Conservation (phyloP, 2,797 vertebrate genomes). For the Graptemys geographica region DNA sequence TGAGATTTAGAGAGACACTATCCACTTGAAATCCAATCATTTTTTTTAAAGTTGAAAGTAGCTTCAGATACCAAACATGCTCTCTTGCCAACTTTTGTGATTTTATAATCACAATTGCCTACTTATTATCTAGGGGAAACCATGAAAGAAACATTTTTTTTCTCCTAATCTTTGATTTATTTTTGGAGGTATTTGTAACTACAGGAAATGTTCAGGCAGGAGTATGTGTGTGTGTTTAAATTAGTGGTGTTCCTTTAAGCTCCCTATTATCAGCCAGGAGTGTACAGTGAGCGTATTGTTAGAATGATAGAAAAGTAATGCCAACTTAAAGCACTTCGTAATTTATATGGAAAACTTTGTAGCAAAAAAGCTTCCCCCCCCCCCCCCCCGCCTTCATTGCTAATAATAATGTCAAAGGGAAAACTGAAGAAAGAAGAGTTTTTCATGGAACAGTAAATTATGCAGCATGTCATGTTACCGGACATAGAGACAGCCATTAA, state of each 20-base stretch:
- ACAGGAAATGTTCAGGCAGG: background rate
- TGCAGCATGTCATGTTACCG: constrained; percentile 26
- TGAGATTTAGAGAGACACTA: background rate
- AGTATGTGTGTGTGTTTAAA: background rate
- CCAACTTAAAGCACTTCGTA: background rate
- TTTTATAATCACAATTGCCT: background rate
- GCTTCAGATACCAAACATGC: background rate
- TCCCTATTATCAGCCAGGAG: background rate
- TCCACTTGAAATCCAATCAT: background rate
- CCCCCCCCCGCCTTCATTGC: background rate
- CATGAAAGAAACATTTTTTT: background rate
- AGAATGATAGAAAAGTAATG: background rate
- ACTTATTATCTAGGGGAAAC: background rate
- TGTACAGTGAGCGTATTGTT: background rate
- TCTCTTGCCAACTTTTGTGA: background rate
- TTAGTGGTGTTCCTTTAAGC: background rate
- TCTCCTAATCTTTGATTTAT: background rate
- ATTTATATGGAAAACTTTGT: constrained; percentile 4
- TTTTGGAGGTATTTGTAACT: background rate
- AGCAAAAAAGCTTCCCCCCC: background rate
- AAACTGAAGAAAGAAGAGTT: constrained; percentile 46
- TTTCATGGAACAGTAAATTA: constrained; percentile 42
- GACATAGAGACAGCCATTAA: background rate
- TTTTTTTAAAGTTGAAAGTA: background rate
- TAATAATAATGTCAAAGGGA: constrained; percentile 22